These are phyloP conservation scores for Apolygus lucorum DNA, from an alignment of 1,140 invertebrate genomes.

Conservation along the genomic window DNA sequence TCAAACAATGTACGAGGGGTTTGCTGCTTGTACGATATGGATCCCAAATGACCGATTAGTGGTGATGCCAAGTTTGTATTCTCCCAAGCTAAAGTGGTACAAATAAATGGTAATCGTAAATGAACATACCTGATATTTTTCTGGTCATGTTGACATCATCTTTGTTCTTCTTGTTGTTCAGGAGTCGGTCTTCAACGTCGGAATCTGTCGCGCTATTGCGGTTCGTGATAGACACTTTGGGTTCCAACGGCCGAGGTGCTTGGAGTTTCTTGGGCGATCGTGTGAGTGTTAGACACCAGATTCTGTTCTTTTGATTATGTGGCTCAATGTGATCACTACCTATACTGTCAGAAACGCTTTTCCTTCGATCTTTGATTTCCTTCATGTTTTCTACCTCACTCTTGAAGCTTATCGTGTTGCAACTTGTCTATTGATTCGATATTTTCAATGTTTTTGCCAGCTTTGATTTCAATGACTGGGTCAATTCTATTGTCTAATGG, in stretches of 20 bases:
- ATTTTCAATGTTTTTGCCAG: not conserved
- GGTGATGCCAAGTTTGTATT: no score
- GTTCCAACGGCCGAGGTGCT: not conserved
- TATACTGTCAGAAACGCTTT: no score
- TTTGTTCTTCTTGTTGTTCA: conserved; percentile 26
- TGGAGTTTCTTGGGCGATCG: no score
- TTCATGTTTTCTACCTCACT: not conserved
- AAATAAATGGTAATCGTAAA: not conserved
- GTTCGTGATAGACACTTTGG: not conserved
- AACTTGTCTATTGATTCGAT: not conserved
- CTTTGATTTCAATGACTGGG: not conserved
- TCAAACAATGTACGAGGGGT: no score
- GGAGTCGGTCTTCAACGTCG: not conserved
- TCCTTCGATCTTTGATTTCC: not conserved
- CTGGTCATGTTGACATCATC: conserved; percentile 26
- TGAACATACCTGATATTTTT: conserved; percentile 31
- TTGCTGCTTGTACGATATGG: no score
- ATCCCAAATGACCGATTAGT: no score
- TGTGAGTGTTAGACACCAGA: no score
- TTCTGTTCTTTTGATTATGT: no score
- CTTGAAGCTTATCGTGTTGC: not conserved
- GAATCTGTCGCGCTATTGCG: not conserved
- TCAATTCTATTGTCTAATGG: not conserved
- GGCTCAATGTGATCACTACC: no score
- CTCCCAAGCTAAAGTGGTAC: no score